Evolutionary conservation across 2,888 invertebrate genomes (phyloP), one percentile per base, ranked within the genome.

Genomic region (Lasioglossum figueresi): DNA sequence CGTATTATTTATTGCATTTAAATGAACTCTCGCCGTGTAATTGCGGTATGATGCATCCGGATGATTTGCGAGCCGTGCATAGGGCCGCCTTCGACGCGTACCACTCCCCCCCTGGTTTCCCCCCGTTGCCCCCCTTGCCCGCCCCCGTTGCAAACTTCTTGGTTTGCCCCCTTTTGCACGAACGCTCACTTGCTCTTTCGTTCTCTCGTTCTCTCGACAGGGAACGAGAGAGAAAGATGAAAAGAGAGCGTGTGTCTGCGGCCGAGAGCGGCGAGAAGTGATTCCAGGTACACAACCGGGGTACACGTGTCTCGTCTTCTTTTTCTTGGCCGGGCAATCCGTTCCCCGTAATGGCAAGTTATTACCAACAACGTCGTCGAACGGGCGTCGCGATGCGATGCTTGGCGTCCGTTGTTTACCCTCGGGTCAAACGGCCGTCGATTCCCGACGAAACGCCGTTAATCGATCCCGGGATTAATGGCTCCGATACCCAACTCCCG

Each of bases 1-100:
- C 86, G 92, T 89, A 92, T 94, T 94, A 95, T 95, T 95, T 95
- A 95, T 94, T 88, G 93, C 92, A 91, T 93, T 94, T 93, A 94
- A 94, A 94, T 94, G 94, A 95, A 95, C 93, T 92, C 93, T 93
- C 91, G 92, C 92, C 94, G 93, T 95, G 95, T 95, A 95, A 95
- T 95, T 94, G 94, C 94, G 92, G 92, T 90, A 91, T 92, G 94
- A 94, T 94, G 94, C 93, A 94, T 94, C 92, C 87, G 89, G 85
- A 94, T 94, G 95, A 95, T 95, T 95, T 95, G 94, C 93, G 93
- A 93, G 92, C 87, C 89, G 85, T 88, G 88, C 89, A 88, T 87
- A 89, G 90, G 84, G 92, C 88, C 92, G 89, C 88, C 88, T 87
- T 88, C 90, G 83, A 90, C 56, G 83, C 84, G 86, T 85, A 84